phyloP scores from a whole-genome alignment of 2,113 vertebrate genomes.

The Mola mola region DNA sequence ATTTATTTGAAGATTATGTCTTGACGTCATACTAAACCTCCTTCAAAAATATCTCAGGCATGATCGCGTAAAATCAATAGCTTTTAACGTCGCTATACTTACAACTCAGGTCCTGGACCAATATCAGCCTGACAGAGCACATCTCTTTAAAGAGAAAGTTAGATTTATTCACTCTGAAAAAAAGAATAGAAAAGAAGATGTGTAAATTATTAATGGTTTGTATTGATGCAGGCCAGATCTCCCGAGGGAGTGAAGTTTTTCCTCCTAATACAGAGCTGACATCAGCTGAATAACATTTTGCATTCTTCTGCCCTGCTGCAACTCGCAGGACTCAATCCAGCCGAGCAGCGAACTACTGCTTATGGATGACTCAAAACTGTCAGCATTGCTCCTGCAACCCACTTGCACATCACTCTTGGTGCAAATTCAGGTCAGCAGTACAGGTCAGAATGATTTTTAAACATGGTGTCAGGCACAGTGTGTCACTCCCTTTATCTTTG shows the following conservation, averaged over 20 bases:
- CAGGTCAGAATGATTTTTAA: no score
- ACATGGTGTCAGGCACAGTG: no score
- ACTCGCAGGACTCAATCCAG: conserved; percentile 11
- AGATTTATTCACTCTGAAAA: conserved; percentile 24
- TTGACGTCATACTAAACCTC: conserved; percentile 30
- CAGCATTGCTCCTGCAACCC: not conserved
- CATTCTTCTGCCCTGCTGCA: conserved; percentile 31
- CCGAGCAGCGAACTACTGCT: conserved; percentile 10
- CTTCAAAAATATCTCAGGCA: conserved; percentile 46
- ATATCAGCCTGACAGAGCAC: conserved; percentile 18
- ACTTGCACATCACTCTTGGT: no score
- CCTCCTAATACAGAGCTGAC: conserved; percentile 33
- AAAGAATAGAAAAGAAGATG: not conserved
- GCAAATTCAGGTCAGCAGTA: no score
- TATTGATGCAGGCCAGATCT: conserved; percentile 47
- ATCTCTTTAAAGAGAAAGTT: conserved; percentile 33
- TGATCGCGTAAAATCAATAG: conserved; percentile 64
- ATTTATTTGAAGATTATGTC: conserved; percentile 3
- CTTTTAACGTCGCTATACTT: conserved; percentile 62
- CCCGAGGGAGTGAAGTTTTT: conserved; percentile 39
- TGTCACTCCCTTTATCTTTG: no score
- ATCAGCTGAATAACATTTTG: conserved; percentile 42
- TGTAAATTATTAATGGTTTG: conserved; percentile 67
- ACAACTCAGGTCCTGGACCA: conserved; percentile 20
- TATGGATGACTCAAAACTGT: conserved; percentile 6